Evolutionary conservation across 2,797 vertebrate genomes (phyloP), one percentile per base, ranked within the genome.

Genomic region (Chaenodraco wilsoni): DNA sequence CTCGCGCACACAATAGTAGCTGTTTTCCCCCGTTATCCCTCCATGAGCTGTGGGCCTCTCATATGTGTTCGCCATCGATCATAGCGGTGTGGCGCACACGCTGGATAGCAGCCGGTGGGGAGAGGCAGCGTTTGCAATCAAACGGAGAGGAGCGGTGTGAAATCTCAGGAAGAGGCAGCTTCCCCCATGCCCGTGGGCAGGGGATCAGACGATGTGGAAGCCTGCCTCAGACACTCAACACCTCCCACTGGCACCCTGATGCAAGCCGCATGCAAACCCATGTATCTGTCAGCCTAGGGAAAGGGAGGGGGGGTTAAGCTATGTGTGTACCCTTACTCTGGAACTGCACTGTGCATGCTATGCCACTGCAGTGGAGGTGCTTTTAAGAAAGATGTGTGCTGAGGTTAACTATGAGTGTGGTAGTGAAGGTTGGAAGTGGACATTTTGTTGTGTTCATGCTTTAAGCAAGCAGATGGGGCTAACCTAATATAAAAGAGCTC

Each of bases 241-340:
- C 92, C 90, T 93, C 93, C 93, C 94, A 94, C 91, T 91, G 91
- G 92, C 92, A 86, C 87, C 88, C 93, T 95, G 94, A 95, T 90
- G 94, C 94, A 95, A 95, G 93, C 93, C 76, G 90, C 91, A 91
- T 94, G 94, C 94, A 95, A 95, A 94, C 93, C 91, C 87, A 92
- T 88, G 85, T 88, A 85, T 89, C 88, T 89, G 87, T 93, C 89
- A 89, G 89, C 89, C 76, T 19, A 66, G 83, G 33, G 55, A 31
- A 9, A 31, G 44, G 43, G 5, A 10, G 45, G 50, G 50, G 11
- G 82, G 89, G 90, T 90, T 93, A 92, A 91, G 88, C 85, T 88
- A 76, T 83, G 67, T 82, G 84, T 82, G 77, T 74, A 80, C 88
- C 88, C 84, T 82, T 60, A 85, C 87, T 85, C 84, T 82, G 81